Conservation (phyloP, 2,888 invertebrate genomes). For the Thelaira solivaga region DNA sequence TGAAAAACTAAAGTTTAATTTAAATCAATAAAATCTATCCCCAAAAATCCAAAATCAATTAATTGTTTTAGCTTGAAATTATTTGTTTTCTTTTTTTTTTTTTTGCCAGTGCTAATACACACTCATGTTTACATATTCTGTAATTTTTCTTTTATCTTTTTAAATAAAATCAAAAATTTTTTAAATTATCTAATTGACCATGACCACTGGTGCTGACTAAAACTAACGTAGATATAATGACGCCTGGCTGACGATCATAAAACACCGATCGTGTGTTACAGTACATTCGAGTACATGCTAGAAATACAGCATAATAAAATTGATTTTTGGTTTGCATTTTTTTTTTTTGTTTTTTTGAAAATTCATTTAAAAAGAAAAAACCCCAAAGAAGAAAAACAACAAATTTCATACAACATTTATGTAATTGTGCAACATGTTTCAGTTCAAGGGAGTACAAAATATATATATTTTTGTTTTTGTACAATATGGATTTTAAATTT, state of each 20-base stretch:
- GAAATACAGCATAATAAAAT: conserved; percentile 12
- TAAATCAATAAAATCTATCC: conserved; percentile 16
- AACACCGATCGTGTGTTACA: conserved; percentile 2
- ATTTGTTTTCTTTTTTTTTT: no score
- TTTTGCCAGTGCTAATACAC: no score
- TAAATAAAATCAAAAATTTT: conserved; percentile 27
- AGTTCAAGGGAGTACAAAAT: conserved; percentile 49
- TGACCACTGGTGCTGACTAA: conserved; percentile 51
- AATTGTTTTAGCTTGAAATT: background rate
- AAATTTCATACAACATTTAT: background rate
- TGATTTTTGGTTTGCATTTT: background rate
- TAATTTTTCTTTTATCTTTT: conserved; percentile 54
- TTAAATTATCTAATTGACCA: conserved; percentile 58
- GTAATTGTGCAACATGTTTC: conserved; percentile 31
- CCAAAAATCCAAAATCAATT: background rate
- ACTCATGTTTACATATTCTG: background rate
- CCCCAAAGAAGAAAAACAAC: conserved; percentile 21
- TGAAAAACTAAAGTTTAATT: background rate
- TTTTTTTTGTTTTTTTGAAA: background rate
- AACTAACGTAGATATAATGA: conserved; percentile 19
- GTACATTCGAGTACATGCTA: conserved; percentile 28
- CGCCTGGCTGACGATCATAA: conserved; percentile 19
- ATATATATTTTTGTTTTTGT: conserved; percentile 2
- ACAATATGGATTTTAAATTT: conserved; percentile 16
- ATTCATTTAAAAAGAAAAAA: background rate